Evolutionary conservation across 1,140 invertebrate genomes (phyloP).

Genomic region (Pomacea maculata): DNA sequence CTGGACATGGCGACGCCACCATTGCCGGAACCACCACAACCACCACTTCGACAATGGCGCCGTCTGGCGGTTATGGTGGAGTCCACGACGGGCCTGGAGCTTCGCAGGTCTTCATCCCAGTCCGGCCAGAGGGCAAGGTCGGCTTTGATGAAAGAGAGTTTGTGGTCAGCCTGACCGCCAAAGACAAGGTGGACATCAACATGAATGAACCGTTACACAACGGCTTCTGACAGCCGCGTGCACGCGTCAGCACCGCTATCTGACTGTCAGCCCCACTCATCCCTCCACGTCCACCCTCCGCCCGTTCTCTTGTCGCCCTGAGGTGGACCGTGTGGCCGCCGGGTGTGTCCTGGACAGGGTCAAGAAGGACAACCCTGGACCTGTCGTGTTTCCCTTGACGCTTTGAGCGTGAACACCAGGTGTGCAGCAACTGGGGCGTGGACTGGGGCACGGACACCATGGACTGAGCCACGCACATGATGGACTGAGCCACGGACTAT

Average conservation of each 20-base stretch:
- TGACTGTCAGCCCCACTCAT: not conserved
- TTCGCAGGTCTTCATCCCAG: conserved; percentile 35
- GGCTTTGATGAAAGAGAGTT: conserved; percentile 3
- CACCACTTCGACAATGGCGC: not conserved
- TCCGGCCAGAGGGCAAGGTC: conserved; percentile 18
- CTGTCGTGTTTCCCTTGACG: too few relatives aligned
- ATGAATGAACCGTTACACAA: conserved; percentile 20
- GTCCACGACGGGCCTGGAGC: conserved; percentile 30
- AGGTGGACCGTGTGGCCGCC: not conserved
- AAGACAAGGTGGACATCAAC: conserved; percentile 20
- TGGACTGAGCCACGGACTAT: not conserved
- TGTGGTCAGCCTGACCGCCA: conserved; percentile 1
- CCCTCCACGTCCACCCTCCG: not conserved
- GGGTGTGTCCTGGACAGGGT: not conserved
- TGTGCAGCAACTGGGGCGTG: not conserved
- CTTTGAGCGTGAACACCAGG: not conserved
- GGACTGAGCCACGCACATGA: too few relatives aligned
- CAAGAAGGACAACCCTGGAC: not conserved
- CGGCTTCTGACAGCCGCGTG: conserved; percentile 6
- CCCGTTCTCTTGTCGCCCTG: not conserved
- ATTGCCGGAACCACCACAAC: conserved; percentile 5
- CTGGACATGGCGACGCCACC: conserved; percentile 2
- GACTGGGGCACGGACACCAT: too few relatives aligned
- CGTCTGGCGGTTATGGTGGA: not conserved
- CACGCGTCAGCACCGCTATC: not conserved